Conservation (phyloP, 2,888 invertebrate species). For the Rhamnusium bicolor region DNA sequence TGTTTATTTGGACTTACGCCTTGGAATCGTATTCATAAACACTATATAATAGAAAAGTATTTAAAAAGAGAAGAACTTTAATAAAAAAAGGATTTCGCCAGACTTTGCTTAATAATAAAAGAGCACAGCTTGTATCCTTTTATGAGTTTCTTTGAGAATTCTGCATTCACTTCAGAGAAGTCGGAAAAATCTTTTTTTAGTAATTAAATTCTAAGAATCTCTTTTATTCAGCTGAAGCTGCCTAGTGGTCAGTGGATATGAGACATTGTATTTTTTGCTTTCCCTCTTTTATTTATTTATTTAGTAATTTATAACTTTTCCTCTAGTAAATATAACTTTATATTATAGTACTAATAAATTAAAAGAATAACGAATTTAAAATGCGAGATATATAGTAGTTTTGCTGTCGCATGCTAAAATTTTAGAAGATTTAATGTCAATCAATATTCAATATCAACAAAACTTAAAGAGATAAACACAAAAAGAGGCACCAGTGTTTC, state of each 20-base stretch:
- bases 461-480: no score
- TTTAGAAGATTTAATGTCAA: no score
- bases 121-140: constrained; percentile 11
- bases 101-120: constrained; percentile 2
- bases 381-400: no score
- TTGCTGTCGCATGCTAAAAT: no score
- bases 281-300: not conserved
- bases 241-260: not conserved
- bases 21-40: not conserved
- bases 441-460: no score
- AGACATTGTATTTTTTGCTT: not conserved
- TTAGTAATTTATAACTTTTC: no score
- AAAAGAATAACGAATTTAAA: no score
- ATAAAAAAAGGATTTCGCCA: not conserved
- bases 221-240: not conserved
- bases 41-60: not conserved
- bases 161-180: not conserved
- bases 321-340: no score
- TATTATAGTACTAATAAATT: no score
- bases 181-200: not conserved
- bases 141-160: not conserved
- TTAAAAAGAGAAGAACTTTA: not conserved
- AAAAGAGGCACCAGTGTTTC: no score
- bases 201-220: constrained; percentile 6
- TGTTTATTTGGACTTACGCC: not conserved